Evolutionary conservation across 2,888 invertebrate species (phyloP).

Genomic region (Ophraella communa): DNA sequence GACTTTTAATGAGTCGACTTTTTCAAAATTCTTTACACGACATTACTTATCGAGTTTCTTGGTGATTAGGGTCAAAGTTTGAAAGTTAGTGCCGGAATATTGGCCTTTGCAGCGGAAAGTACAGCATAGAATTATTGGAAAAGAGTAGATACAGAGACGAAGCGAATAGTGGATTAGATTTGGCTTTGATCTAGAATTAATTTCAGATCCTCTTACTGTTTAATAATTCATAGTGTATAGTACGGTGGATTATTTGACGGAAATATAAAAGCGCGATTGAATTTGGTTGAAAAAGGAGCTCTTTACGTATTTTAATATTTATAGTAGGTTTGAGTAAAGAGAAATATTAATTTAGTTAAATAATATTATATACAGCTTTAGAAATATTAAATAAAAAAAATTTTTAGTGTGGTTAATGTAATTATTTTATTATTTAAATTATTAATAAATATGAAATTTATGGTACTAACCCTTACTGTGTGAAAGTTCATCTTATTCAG

Average conservation of each 20-base stretch:
- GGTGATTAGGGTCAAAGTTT: slow-evolving; percentile 29
- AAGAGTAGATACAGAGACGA: neutral
- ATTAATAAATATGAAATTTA: too few relatives aligned
- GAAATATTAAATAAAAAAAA: too few relatives aligned
- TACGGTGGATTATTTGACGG: neutral
- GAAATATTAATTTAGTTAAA: too few relatives aligned
- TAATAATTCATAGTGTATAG: slow-evolving; percentile 19
- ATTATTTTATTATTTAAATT: too few relatives aligned
- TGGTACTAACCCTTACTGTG: too few relatives aligned
- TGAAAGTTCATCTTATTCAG: too few relatives aligned
- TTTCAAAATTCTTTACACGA: slow-evolving; percentile 20
- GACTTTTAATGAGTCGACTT: slow-evolving; percentile 16
- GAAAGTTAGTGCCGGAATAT: slow-evolving; percentile 15
- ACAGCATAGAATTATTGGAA: slow-evolving; percentile 5
- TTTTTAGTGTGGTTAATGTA: too few relatives aligned
- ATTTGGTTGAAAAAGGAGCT: too few relatives aligned
- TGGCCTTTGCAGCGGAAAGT: slow-evolving; percentile 14
- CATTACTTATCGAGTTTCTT: slow-evolving; percentile 25
- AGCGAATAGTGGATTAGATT: slow-evolving; percentile 24
- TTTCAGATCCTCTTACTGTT: slow-evolving; percentile 20
- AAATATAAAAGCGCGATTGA: neutral
- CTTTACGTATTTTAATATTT: too few relatives aligned
- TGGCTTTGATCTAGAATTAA: slow-evolving; percentile 27
- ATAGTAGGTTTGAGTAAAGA: too few relatives aligned
- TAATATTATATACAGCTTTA: too few relatives aligned